These are phyloP conservation scores for Drosophila flavopinicola DNA, from an alignment of 2,888 invertebrate genomes.

Conservation along the genomic window DNA sequence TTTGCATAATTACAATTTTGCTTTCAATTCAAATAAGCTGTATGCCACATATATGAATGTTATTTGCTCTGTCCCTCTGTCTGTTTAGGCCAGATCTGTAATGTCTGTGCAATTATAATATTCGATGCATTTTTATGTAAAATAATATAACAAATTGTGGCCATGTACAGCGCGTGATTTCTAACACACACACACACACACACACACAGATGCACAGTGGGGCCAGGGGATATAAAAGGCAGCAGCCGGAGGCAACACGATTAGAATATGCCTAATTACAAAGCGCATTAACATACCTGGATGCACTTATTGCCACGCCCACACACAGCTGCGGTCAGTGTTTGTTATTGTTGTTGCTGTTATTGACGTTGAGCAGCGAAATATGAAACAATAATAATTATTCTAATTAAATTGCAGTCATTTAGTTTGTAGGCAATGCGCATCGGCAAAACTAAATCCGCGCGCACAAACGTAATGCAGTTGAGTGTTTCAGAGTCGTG, in stretches of 20 bases:
- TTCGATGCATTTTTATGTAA: background rate
- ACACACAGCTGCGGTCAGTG: conserved; percentile 5
- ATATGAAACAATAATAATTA: conserved; percentile 12
- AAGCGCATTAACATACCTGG: conserved; percentile 44
- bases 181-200: background rate
- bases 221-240: background rate
- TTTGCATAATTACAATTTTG: too few species aligned
- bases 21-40: background rate
- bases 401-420: conserved; percentile 26
- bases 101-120: background rate
- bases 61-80: background rate
- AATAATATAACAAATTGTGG: conserved; percentile 11
- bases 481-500: conserved; percentile 3
- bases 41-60: too few species aligned
- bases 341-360: background rate
- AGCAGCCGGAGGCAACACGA: background rate
- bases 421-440: background rate
- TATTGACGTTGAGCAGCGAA: conserved; percentile 5
- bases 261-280: conserved; percentile 19
- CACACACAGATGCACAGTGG: background rate
- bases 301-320: conserved; percentile 24
- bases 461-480: background rate
- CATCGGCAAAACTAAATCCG: background rate
- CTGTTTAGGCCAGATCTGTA: too few species aligned
- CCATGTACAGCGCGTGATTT: conserved; percentile 1